phyloP scores from a whole-genome alignment of 2,888 invertebrate genomes.

The Isoperla grammatica region DNA sequence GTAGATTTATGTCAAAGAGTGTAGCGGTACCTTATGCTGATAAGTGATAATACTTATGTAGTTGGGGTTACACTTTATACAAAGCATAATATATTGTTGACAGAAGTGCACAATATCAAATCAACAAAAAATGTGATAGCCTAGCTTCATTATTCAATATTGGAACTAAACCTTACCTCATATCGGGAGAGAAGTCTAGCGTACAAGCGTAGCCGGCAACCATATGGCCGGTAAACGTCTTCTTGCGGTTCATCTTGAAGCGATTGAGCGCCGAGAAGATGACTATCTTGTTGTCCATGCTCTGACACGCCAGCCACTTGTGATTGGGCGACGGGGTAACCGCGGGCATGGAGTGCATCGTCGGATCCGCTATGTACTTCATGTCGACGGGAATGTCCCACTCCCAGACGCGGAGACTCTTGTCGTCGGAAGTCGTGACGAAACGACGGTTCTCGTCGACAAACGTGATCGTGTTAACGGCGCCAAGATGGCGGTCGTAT shows the following conservation, averaged over 20 bases:
- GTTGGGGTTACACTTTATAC: no score
- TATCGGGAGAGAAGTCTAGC: conserved; percentile 96
- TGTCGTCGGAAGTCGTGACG: conserved; percentile 98
- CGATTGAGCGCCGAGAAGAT: conserved; percentile 97
- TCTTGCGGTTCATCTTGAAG: conserved; percentile 97
- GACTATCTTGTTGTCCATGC: conserved; percentile 97
- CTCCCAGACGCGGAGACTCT: conserved; percentile 98
- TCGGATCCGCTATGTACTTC: conserved; percentile 99
- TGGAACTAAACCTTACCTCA: conserved; percentile 60
- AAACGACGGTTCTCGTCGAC: conserved; percentile 97
- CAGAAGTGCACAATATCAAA: no score
- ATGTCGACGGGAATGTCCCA: conserved; percentile 99
- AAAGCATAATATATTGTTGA: no score
- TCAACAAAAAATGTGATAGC: no score
- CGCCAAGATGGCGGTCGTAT: conserved; percentile 97
- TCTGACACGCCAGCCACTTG: conserved; percentile 99
- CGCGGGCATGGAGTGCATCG: conserved; percentile 98
- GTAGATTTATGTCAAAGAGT: no score
- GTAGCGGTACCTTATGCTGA: no score
- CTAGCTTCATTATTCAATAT: no score
- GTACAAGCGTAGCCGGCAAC: conserved; percentile 98
- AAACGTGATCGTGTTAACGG: conserved; percentile 98
- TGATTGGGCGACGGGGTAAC: conserved; percentile 93
- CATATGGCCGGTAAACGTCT: conserved; percentile 98
- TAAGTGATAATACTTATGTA: no score